Base-by-base conservation (phyloP, 2,113 vertebrate species). In the Rhynchomys soricoides region DNA sequence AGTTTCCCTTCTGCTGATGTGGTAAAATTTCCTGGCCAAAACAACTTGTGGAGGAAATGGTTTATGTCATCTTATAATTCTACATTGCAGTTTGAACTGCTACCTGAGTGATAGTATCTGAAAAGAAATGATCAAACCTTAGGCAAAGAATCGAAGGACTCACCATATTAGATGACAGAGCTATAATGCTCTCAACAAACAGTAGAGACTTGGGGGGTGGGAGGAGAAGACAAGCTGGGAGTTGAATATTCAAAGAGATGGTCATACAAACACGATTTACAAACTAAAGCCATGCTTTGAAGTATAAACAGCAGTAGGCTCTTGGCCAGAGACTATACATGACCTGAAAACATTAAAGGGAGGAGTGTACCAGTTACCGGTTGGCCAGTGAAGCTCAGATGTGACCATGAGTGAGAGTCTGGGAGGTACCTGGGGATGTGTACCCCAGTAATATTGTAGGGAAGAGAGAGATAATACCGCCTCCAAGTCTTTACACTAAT, bases 311-410 rank as follows among this genome's bases (percentile, higher is more conserved):
- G 92, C 8, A 45, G 57, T n/a, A 19, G 37, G 48, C 78, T 92
- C 79, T 74, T 92, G 55, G 40, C 50, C 45, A 77, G 29, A 48
- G 55, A 86, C 37, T 70, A 93, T 79, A 66, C 1, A 19, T 50
- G 10, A 73, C 12, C 82, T 55, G 74, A 96, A 89, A 93, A 68
- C 16, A 74, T 79, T 75, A 75, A 92, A 68, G 62, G 40, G 59
- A 34, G 83, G 21, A 78, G 24, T 70, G 86, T 48, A 87, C 3
- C 71, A n/a, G n/a, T n/a, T n/a, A 29, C 71, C 2, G 37, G 5
- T 16, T 68, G 34, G 13, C 78, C 5, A 26, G 37, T 34, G 66
- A 48, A 11, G 4, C 1, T 52, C 90, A 90, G 68, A 31, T 37
- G 40, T 68, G 62, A 74, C 81, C 8, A 83, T 40, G n/a, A 92